phyloP scores from a whole-genome alignment of 2,888 invertebrate genomes.

The Notodonta dromedarius region DNA sequence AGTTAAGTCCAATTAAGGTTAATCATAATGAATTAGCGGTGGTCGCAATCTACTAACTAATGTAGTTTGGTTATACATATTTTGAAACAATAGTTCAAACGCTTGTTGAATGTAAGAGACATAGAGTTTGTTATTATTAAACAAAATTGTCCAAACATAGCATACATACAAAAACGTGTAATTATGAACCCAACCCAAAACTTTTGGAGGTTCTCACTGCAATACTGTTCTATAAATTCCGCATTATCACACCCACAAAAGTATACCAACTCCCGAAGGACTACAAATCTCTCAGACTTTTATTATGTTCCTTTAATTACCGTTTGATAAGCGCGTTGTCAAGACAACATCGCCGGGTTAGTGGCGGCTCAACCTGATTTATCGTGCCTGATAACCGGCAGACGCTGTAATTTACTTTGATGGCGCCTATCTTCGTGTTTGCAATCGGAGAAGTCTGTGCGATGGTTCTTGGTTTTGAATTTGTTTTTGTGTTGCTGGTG shows the following conservation, averaged over 20 bases:
- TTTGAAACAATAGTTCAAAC: no score
- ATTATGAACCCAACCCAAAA: no score
- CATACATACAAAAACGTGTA: no score
- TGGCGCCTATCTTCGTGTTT: constrained; percentile 1
- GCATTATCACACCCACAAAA: background rate
- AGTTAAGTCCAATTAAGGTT: no score
- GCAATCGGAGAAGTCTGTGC: background rate
- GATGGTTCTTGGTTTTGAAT: background rate
- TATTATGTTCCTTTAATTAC: constrained; percentile 16
- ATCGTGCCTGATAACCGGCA: constrained; percentile 10
- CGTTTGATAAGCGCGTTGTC: constrained; percentile 15
- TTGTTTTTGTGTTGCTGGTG: background rate
- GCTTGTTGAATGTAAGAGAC: no score
- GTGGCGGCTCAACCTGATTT: constrained; percentile 12
- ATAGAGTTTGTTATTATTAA: no score
- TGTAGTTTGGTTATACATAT: no score
- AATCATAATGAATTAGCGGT: no score
- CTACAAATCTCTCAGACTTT: constrained; percentile 1
- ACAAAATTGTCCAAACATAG: no score
- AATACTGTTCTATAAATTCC: no score
- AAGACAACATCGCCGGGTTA: constrained; percentile 10
- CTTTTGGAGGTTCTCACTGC: no score
- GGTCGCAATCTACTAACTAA: no score
- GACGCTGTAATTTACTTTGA: constrained; percentile 14
- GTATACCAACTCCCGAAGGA: background rate